phyloP scores from a whole-genome alignment of 2,888 invertebrate species.

The Calliphora vomitoria region DNA sequence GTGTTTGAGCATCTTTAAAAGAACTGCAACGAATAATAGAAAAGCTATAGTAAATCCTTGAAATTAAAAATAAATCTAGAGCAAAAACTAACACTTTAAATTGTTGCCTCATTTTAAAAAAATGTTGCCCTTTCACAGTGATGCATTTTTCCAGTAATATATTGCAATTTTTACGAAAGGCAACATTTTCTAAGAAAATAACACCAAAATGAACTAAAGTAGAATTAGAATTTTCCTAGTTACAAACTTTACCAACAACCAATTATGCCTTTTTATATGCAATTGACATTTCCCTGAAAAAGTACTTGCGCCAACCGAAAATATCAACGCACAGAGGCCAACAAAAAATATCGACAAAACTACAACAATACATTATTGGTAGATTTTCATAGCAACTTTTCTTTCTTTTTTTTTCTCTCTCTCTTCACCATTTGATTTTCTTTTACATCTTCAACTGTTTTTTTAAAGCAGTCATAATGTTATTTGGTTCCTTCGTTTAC shows the following conservation, averaged over 20 bases:
- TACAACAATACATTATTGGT: slow-evolving; percentile 53
- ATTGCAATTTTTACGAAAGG: no score
- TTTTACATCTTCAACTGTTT: neutral
- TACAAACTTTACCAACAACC: neutral
- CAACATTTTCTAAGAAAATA: no score
- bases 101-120: no score
- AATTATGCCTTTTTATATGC: neutral
- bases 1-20: neutral
- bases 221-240: neutral
- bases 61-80: neutral
- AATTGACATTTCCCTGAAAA: neutral
- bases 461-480: slow-evolving; percentile 68
- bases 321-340: slow-evolving; percentile 64
- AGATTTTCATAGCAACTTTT: slow-evolving; percentile 43
- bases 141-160: no score
- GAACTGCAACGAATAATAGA: slow-evolving; percentile 3
- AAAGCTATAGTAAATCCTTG: neutral
- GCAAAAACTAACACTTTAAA: no score
- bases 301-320: slow-evolving; percentile 14
- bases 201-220: neutral
- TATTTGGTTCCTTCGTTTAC: slow-evolving; percentile 23
- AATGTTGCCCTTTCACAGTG: no score
- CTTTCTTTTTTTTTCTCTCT: neutral
- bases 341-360: slow-evolving; percentile 41
- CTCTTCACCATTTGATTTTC: slow-evolving; percentile 1